Evolutionary conservation across 2,888 invertebrate species (phyloP), one percentile per base, ranked within the genome.

Genomic region (Campoplex capitator): DNA sequence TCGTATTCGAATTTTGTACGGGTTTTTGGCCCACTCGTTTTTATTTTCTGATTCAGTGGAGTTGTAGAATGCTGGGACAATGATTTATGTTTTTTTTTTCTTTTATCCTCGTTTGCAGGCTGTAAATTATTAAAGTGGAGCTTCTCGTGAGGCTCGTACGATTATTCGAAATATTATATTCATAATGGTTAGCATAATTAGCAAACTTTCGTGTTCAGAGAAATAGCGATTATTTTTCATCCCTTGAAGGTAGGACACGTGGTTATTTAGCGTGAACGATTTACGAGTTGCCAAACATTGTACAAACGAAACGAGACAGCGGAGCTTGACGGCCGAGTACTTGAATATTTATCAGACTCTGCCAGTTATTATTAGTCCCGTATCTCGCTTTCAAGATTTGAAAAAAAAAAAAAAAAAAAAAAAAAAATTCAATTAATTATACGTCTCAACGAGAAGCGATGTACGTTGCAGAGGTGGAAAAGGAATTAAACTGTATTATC

Each of bases 231-330:
- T 18, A 51, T 62, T 62, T 62, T 32, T 62, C 62, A 62, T 62
- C 62, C 32, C 32, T 32, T 32, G 13, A 62, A 62, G 32, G 32
- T 32, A 62, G 7, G 6, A 62, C 16, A 28, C 62, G 62, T 62
- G 62, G 32, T 18, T 9, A 71, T 48, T 51, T 32, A 18, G 71
- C 23, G 45, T 65, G 56, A 85, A 80, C 65, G 76, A 71, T 85
- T 81, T 85, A 81, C 85, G 81, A 71, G 85, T 76, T 81, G 65
- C 54, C 81, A 71, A 85, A 81, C 56, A 35, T 23, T 56, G 76
- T 77, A 42, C 70, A 81, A 81, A 81, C 35, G 48, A 73, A 51
- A 76, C 54, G 23, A 68, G 70, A 71, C 62, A 45, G 51, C 13
- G 62, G 35, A n/a, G 58, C 38, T 48, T 67, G 81, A 73, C 38